Evolutionary conservation across 2,888 invertebrate genomes (phyloP).

Genomic region (Syrphus vitripennis): DNA sequence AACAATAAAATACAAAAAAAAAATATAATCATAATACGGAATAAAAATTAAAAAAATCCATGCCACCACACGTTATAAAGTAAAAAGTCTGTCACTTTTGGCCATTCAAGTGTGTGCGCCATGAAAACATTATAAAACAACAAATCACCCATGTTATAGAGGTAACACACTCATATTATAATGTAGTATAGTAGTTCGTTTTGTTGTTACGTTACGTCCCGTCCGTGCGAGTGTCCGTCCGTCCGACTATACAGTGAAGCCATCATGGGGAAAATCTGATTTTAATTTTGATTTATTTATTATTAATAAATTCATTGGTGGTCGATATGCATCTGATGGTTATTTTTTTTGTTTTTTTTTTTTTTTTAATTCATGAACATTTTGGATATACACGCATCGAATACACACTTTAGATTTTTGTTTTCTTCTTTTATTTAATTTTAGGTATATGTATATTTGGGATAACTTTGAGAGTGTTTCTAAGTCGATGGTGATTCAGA

Average conservation of each 20-base stretch:
- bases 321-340: conserved; percentile 69
- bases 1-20: conserved; percentile 22
- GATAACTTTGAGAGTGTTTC: background rate
- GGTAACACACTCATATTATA: conserved; percentile 16
- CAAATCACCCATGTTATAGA: conserved; percentile 75
- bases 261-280: conserved; percentile 75
- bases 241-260: conserved; percentile 2
- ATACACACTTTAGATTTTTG: conserved; percentile 40
- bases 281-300: conserved; percentile 80
- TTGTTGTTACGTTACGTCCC: no score
- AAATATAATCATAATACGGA: conserved; percentile 15
- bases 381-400: conserved; percentile 52
- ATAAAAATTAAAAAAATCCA: conserved; percentile 39
- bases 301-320: conserved; percentile 80
- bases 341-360: conserved; percentile 9
- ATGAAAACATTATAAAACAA: conserved; percentile 80
- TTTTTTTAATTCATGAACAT: conserved; percentile 5
- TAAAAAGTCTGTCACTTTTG: conserved; percentile 62
- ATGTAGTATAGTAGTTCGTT: background rate
- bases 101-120: conserved; percentile 73
- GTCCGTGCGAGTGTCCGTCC: background rate
- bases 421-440: background rate
- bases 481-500: conserved; percentile 10
- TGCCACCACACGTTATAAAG: conserved; percentile 63
- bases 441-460: conserved; percentile 3